A percentile compares a stretch with the other conserved stretches of the same genome.
These are phyloP conservation scores for Sycophaga agraensis DNA, from an alignment of 1,140 invertebrate genomes.

Conservation along the genomic window DNA sequence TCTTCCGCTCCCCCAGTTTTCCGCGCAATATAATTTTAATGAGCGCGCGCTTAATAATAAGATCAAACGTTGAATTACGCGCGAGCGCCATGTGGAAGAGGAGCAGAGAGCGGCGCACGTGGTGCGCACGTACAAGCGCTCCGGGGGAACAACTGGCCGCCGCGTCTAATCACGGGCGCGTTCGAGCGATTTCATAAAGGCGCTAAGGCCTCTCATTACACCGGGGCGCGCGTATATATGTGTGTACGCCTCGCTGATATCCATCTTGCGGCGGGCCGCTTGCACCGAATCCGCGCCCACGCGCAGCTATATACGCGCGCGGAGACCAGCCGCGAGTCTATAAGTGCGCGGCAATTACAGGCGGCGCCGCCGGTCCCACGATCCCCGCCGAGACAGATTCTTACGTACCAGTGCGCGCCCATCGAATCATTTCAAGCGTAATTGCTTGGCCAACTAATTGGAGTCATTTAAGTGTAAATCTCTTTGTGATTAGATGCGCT, in stretches of 20 bases:
- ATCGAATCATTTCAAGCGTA: too few relatives aligned
- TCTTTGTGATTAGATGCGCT: too few relatives aligned
- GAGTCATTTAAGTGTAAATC: too few relatives aligned
- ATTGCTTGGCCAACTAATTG: too few relatives aligned
- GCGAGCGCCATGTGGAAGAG: background rate
- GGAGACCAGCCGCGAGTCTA: background rate
- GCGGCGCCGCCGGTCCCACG: too few relatives aligned
- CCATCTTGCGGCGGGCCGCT: background rate
- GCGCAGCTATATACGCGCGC: background rate
- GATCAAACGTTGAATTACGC: constrained; percentile 27
- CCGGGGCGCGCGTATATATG: background rate
- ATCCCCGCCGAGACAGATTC: too few relatives aligned
- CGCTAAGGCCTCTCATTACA: constrained; percentile 28
- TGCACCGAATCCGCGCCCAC: background rate
- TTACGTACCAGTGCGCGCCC: too few relatives aligned
- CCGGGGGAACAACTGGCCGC: background rate
- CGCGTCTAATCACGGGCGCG: constrained; percentile 9
- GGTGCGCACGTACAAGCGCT: background rate
- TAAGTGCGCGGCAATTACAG: background rate
- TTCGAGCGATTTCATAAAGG: constrained; percentile 27
- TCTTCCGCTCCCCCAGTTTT: background rate
- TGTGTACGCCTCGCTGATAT: background rate
- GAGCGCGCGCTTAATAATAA: constrained; percentile 23
- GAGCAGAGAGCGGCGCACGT: background rate
- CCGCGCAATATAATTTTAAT: constrained; percentile 21